phyloP scores from a whole-genome alignment of 2,797 vertebrate species.

The Bradypodion ventrale region DNA sequence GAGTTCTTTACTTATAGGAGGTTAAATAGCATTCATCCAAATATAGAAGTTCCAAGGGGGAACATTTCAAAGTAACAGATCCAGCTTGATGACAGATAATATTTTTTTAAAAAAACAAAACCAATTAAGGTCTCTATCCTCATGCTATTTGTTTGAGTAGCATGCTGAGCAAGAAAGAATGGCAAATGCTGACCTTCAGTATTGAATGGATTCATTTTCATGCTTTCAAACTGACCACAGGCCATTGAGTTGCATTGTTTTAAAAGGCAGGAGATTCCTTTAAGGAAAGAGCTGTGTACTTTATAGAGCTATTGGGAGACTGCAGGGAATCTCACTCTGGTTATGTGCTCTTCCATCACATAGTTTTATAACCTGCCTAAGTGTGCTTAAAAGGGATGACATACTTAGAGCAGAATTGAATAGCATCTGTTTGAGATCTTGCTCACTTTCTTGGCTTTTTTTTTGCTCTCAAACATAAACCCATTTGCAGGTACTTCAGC shows the following conservation, averaged over 20 bases:
- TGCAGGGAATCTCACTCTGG: conserved; percentile 5
- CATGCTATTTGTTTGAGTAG: not conserved
- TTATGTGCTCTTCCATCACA: not conserved
- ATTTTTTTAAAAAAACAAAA: conserved; percentile 41
- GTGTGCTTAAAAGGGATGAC: conserved; percentile 1
- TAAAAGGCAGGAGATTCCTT: conserved; percentile 6
- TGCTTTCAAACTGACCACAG: not conserved
- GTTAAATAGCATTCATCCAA: not conserved
- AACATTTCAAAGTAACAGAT: not conserved
- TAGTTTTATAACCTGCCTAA: conserved; percentile 4
- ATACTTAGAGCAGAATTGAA: not conserved
- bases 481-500: not conserved
- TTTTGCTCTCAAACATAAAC: not conserved
- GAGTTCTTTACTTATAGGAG: not conserved
- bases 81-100: conserved; percentile 20
- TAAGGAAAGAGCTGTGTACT: conserved; percentile 6
- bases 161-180: not conserved
- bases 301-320: conserved; percentile 10
- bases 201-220: not conserved
- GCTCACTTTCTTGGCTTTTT: not conserved
- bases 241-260: not conserved
- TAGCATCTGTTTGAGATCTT: conserved; percentile 19
- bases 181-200: not conserved
- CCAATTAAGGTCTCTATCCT: not conserved
- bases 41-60: not conserved